A percentile compares a stretch with the other conserved stretches of the same genome.
Evolutionary conservation across 2,113 vertebrate species (phyloP).

Genomic region (Neodon shergylaensis): DNA sequence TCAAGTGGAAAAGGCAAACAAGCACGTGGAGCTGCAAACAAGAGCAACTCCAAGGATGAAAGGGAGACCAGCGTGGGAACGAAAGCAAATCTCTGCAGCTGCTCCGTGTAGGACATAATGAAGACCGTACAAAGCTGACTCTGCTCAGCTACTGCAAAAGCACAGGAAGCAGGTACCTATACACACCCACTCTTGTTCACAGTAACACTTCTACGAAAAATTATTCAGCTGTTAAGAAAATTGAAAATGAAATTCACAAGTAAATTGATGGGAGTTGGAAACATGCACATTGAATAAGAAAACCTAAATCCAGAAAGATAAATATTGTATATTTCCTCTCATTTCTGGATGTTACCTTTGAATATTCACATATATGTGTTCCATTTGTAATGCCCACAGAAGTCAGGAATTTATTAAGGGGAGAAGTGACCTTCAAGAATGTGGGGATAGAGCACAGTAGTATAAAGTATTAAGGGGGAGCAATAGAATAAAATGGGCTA

Average conservation of each 20-base stretch:
- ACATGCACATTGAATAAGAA: background rate
- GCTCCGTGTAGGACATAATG: background rate
- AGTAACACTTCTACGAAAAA: background rate
- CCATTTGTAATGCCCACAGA: background rate
- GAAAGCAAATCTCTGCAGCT: background rate
- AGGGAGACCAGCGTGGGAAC: background rate
- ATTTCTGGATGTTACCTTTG: background rate
- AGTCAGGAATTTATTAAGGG: background rate
- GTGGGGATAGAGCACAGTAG: background rate
- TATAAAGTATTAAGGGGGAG: background rate
- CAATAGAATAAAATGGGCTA: background rate
- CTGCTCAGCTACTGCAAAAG: background rate
- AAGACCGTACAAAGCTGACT: background rate
- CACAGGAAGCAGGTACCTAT: background rate
- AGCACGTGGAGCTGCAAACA: background rate
- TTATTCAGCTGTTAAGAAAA: background rate
- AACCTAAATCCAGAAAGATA: background rate
- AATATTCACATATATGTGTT: background rate
- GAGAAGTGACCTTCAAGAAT: background rate
- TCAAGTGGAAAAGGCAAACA: constrained; percentile 25
- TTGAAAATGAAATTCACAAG: background rate
- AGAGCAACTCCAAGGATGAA: constrained; percentile 3
- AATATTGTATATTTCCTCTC: background rate
- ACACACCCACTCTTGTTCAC: background rate
- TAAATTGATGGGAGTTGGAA: background rate